Evolutionary conservation across 2,113 vertebrate genomes (phyloP).

Genomic region (Stigmatopora nigra): DNA sequence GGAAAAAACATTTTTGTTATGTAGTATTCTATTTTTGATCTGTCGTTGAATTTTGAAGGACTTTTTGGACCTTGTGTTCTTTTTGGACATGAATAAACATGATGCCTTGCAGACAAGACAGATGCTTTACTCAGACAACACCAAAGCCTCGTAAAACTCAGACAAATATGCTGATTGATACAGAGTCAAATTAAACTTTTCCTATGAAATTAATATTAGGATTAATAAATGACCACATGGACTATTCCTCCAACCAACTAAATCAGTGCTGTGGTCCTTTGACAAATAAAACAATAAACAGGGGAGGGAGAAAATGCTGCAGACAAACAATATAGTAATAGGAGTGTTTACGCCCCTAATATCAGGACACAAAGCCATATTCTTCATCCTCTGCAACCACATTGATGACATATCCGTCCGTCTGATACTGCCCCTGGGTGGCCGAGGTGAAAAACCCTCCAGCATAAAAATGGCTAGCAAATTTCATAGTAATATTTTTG

Average conservation of each 20-base stretch:
- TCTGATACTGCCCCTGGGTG: too few species aligned
- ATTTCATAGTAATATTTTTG: too few species aligned
- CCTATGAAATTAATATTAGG: background rate
- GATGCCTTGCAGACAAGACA: constrained; percentile 27
- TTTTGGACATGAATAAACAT: constrained; percentile 22
- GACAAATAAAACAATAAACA: too few species aligned
- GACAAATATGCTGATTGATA: background rate
- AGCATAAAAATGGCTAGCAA: too few species aligned
- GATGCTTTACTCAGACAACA: constrained; percentile 20
- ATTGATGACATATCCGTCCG: background rate
- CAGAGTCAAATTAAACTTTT: background rate
- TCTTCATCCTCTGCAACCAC: background rate
- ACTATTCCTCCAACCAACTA: too few species aligned
- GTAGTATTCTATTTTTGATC: background rate
- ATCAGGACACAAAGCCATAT: background rate
- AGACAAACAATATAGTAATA: too few species aligned
- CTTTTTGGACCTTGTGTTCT: background rate
- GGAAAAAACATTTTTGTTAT: too few species aligned
- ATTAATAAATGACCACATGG: too few species aligned
- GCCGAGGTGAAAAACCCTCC: too few species aligned
- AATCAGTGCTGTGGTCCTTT: too few species aligned
- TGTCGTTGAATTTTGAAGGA: background rate
- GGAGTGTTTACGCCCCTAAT: background rate
- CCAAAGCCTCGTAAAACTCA: background rate
- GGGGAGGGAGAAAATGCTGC: too few species aligned